Conservation (phyloP, 2,797 vertebrate species). For the Merluccius polli region DNA sequence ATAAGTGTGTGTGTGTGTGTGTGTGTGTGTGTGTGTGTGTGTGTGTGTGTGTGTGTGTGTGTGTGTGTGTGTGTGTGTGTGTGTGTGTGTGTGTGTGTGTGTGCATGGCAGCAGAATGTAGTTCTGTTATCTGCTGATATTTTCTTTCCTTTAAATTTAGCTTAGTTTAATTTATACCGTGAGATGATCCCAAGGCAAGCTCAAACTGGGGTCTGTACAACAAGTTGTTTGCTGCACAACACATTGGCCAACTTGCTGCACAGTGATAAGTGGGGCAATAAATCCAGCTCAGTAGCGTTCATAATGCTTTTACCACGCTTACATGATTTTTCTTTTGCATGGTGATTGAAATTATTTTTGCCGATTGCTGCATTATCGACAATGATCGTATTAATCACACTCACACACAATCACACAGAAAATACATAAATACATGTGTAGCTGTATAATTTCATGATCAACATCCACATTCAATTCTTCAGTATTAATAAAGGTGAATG, state of each 20-base stretch:
- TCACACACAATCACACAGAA: background rate
- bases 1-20: background rate
- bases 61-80: too few species aligned
- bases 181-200: background rate
- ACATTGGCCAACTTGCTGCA: background rate
- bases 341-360: slow-evolving; percentile 26
- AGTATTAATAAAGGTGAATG: background rate
- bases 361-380: slow-evolving; percentile 41
- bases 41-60: background rate
- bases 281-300: too few species aligned
- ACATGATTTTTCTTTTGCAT: background rate
- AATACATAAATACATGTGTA: background rate
- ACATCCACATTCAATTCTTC: background rate
- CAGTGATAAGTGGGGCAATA: too few species aligned
- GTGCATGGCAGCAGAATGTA: background rate
- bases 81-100: too few species aligned
- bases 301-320: background rate
- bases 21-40: background rate
- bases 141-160: background rate
- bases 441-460: background rate
- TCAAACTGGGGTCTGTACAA: background rate
- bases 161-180: background rate
- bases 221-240: background rate
- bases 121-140: background rate
- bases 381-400: slow-evolving; percentile 48